These are phyloP conservation scores for Nothoprocta perdicaria DNA, from an alignment of 2,113 vertebrate species.

Conservation along the genomic window DNA sequence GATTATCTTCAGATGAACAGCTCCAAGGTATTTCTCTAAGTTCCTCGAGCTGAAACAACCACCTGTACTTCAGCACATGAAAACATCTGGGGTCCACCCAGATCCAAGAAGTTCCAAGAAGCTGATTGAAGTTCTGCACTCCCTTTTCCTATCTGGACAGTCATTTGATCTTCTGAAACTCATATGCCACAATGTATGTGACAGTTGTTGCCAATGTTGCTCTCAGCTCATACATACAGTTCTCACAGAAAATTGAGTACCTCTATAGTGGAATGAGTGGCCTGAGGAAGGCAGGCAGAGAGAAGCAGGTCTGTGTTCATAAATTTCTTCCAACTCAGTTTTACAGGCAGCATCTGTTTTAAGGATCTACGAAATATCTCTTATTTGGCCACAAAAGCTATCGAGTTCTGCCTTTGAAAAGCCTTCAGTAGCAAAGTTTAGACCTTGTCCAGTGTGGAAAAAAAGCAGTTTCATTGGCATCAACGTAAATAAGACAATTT, in stretches of 20 bases:
- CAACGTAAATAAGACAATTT: neutral
- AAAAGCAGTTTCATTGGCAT: neutral
- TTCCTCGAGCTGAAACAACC: neutral
- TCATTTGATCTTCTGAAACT: neutral
- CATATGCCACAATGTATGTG: neutral
- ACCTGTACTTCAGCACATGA: neutral
- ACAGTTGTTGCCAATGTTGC: neutral
- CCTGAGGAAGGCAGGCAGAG: neutral
- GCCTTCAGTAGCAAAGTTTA: neutral
- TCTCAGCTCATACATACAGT: neutral
- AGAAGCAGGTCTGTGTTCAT: neutral
- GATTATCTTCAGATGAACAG: neutral
- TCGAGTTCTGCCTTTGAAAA: neutral
- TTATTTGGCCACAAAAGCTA: neutral
- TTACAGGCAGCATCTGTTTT: neutral
- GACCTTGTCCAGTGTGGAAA: rapidly evolving
- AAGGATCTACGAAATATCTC: neutral
- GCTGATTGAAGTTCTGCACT: neutral
- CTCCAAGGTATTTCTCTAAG: neutral
- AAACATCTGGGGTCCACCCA: neutral
- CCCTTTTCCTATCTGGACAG: neutral
- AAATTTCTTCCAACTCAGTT: neutral
- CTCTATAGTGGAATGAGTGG: neutral
- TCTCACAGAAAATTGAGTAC: neutral
- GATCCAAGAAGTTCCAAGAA: neutral